Percentiles rank a stretch among this genome's conserved stretches.
These are phyloP conservation scores for Bellardia bayeri DNA, from an alignment of 2,888 invertebrate species.

Conservation along the genomic window DNA sequence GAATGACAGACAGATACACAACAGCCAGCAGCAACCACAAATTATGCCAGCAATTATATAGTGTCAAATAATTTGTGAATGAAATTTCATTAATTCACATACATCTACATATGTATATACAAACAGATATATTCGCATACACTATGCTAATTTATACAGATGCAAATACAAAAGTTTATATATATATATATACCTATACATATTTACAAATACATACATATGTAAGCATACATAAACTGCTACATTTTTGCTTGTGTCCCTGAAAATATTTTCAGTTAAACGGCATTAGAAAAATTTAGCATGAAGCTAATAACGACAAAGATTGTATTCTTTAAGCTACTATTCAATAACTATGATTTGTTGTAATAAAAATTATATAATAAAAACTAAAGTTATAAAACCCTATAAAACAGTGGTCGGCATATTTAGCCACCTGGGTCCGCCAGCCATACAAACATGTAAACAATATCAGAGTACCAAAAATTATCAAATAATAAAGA, in stretches of 20 bases:
- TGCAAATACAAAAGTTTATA: not conserved
- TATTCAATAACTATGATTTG: too few relatives aligned
- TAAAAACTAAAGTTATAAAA: too few relatives aligned
- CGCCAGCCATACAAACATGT: too few relatives aligned
- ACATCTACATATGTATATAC: not conserved
- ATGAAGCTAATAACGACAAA: not conserved
- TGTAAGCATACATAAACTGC: not conserved
- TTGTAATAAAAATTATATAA: too few relatives aligned
- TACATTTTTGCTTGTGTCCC: not conserved
- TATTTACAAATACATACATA: not conserved
- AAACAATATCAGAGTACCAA: too few relatives aligned
- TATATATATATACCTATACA: not conserved
- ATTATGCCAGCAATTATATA: not conserved
- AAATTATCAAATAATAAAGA: too few relatives aligned
- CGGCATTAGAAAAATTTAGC: not conserved
- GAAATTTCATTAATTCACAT: conserved; percentile 61
- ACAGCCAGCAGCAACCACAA: conserved; percentile 4
- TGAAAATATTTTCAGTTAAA: not conserved
- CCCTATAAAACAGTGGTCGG: too few relatives aligned
- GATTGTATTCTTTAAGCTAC: too few relatives aligned
- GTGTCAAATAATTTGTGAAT: conserved; percentile 58
- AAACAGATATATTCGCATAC: not conserved
- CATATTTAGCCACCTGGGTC: too few relatives aligned
- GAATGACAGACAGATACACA: not conserved
- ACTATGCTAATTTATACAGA: not conserved